A percentile compares a stretch with the other conserved stretches of the same genome.
Evolutionary conservation across 2,797 vertebrate genomes (phyloP).

Genomic region (Pygocentrus nattereri): DNA sequence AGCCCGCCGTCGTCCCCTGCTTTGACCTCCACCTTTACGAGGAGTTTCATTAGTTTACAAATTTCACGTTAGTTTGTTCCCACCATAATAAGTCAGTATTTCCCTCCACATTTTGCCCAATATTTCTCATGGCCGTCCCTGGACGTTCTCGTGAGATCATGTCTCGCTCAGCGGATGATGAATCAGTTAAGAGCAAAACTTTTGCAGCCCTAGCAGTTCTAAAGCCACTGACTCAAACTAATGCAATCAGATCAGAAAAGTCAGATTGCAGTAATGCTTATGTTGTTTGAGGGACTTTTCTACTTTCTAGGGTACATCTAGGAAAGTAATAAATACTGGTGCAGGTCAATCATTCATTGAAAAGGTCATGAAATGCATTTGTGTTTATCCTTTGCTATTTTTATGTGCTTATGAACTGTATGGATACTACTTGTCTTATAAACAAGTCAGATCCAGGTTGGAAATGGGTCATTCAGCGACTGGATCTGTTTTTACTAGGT

Average conservation of each 20-base stretch:
- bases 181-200: neutral
- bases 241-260: neutral
- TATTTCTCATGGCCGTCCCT: too few relatives aligned
- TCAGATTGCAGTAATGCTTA: neutral
- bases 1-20: too few relatives aligned
- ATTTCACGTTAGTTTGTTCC: too few relatives aligned
- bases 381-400: neutral
- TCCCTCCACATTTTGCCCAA: too few relatives aligned
- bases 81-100: too few relatives aligned
- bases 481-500: neutral
- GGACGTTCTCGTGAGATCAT: too few relatives aligned
- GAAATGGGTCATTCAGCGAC: neutral
- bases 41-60: too few relatives aligned
- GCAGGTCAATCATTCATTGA: neutral
- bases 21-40: too few relatives aligned
- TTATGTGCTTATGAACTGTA: neutral
- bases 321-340: neutral
- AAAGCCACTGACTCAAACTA: neutral
- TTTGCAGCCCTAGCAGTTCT: neutral
- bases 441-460: neutral
- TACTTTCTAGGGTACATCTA: neutral
- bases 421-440: neutral
- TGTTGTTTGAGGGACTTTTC: neutral
- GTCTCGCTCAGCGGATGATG: neutral
- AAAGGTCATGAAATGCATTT: constrained; percentile 1